phyloP scores from a whole-genome alignment of 2,888 invertebrate genomes.

The Heliconius hortense region DNA sequence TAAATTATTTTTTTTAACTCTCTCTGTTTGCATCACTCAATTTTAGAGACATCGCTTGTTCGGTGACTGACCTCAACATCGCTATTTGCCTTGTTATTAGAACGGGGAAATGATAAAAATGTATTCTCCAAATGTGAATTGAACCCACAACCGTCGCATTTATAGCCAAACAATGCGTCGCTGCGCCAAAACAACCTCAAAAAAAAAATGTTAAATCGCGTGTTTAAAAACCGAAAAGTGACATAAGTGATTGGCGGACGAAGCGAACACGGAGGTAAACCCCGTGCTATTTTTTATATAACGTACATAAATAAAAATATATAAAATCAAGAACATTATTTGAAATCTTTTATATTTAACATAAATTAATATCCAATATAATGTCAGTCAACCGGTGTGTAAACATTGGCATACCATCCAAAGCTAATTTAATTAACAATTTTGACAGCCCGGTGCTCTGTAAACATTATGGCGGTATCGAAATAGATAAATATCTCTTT shows the following conservation, averaged over 20 bases:
- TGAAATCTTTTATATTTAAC: not conserved
- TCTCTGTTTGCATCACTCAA: no score
- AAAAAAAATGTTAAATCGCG: not conserved
- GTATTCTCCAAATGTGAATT: not conserved
- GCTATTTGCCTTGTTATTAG: no score
- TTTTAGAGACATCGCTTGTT: no score
- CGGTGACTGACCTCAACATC: no score
- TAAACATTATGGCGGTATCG: constrained; percentile 1
- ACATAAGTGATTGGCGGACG: no score
- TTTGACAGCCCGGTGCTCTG: constrained; percentile 6
- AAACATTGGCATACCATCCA: constrained; percentile 3
- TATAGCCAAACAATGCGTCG: not conserved
- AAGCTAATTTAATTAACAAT: constrained; percentile 19
- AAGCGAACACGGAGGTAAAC: no score
- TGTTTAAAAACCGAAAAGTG: no score
- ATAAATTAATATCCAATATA: not conserved
- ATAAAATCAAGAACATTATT: no score
- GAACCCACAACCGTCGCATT: not conserved
- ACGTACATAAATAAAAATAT: no score
- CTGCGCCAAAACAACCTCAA: not conserved
- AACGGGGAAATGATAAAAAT: not conserved
- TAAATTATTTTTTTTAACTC: no score
- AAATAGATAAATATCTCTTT: not conserved
- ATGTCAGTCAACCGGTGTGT: constrained; percentile 10
- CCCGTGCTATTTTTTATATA: no score